phyloP scores from a whole-genome alignment of 2,113 vertebrate species.

The Corvus cornix region DNA sequence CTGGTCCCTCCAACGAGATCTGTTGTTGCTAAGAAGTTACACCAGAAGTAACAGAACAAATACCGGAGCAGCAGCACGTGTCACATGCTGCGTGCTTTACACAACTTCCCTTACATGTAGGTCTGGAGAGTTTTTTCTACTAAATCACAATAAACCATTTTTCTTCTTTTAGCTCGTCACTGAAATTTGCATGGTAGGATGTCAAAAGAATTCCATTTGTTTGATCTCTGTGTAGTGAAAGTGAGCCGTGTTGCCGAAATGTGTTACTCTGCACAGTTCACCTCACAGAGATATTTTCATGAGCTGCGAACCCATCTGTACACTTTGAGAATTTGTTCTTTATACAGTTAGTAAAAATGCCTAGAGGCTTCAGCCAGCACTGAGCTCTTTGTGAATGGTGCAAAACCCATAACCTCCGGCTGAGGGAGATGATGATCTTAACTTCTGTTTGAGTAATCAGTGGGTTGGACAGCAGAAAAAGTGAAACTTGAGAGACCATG shows the following conservation, averaged over 20 bases:
- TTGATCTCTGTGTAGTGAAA: not conserved
- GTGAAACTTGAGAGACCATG: not conserved
- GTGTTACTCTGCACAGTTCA: not conserved
- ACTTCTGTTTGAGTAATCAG: not conserved
- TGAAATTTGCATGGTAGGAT: not conserved
- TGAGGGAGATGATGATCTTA: not conserved
- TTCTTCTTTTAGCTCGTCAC: not conserved
- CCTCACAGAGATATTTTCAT: not conserved
- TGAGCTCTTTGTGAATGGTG: not conserved
- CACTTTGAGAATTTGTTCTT: not conserved
- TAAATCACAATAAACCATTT: not conserved
- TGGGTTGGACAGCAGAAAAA: not conserved
- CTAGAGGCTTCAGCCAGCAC: not conserved
- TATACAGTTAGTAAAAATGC: not conserved
- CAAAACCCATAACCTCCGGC: not conserved
- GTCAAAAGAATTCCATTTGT: not conserved
- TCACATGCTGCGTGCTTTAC: not conserved
- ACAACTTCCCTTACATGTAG: not conserved
- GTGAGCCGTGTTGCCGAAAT: accelerated
- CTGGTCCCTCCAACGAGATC: not conserved
- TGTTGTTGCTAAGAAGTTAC: not conserved
- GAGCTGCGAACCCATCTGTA: not conserved
- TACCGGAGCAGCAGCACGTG: not conserved
- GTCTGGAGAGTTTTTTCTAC: not conserved
- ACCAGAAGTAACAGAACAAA: not conserved